Percentiles rank a stretch among this genome's conserved stretches.
Conservation (phyloP, 2,113 vertebrate genomes). For the Pedionomus torquatus region DNA sequence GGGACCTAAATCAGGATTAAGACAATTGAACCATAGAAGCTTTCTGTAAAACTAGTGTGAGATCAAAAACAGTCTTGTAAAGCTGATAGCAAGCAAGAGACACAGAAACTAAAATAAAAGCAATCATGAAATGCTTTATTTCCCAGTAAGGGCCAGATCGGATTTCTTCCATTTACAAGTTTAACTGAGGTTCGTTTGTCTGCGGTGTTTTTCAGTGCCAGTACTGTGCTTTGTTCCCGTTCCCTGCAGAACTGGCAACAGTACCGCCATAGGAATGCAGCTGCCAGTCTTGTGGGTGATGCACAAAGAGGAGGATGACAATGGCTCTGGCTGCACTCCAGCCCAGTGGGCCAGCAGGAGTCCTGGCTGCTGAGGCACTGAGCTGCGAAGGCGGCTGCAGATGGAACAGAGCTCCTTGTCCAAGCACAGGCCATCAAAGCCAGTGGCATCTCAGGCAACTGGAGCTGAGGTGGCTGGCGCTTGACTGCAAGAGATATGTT, state of each 20-base stretch:
- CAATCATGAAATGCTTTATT: neutral
- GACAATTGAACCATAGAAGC: neutral
- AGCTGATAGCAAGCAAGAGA: neutral
- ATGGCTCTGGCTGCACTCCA: neutral
- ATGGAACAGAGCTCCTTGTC: neutral
- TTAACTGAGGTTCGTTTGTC: constrained; percentile 35
- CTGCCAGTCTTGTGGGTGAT: constrained; percentile 33
- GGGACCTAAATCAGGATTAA: neutral
- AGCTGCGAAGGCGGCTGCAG: accelerated
- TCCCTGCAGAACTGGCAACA: constrained; percentile 41
- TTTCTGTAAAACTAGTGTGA: constrained; percentile 5
- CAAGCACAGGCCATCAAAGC: accelerated
- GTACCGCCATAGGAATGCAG: neutral
- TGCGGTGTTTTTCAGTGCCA: neutral
- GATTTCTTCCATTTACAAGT: constrained; percentile 11
- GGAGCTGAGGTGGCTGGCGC: neutral
- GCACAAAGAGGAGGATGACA: constrained; percentile 4
- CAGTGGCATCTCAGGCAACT: accelerated
- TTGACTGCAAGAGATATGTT: accelerated
- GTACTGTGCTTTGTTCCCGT: constrained; percentile 45
- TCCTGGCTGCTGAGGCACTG: accelerated
- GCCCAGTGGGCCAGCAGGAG: neutral
- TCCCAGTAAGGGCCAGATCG: neutral
- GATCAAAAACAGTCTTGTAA: neutral
- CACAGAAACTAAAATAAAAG: constrained; percentile 23